Conservation (phyloP, 2,888 invertebrate species). For the Drosophila kambysellisi region DNA sequence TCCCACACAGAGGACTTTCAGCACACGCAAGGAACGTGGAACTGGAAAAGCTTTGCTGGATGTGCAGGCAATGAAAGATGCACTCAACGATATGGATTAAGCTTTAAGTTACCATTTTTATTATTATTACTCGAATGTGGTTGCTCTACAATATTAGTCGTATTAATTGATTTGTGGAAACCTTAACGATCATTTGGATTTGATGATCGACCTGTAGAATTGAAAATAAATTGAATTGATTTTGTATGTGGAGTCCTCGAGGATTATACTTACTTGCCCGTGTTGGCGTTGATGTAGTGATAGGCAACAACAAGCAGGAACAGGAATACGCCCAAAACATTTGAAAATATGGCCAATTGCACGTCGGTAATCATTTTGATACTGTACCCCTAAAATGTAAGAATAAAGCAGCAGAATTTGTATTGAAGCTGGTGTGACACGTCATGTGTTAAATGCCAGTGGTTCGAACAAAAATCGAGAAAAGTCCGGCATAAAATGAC, state of each 20-base stretch:
- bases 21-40: constrained; percentile 26
- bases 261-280: constrained; percentile 78
- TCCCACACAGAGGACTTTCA: constrained; percentile 71
- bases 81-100: constrained; percentile 62
- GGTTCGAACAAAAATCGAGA: not conserved
- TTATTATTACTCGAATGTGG: constrained; percentile 48
- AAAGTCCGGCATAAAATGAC: not conserved
- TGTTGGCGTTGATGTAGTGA: constrained; percentile 96
- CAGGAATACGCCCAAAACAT: constrained; percentile 95
- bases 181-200: constrained; percentile 59
- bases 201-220: constrained; percentile 61
- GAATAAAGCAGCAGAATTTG: constrained; percentile 24
- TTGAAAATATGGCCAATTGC: constrained; percentile 97
- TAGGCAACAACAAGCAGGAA: constrained; percentile 97
- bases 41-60: constrained; percentile 46
- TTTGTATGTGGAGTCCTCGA: not conserved
- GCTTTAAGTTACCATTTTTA: constrained; percentile 54
- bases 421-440: constrained; percentile 58
- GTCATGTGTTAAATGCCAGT: constrained; percentile 51
- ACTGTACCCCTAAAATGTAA: constrained; percentile 17
- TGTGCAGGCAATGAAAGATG: constrained; percentile 64
- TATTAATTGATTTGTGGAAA: constrained; percentile 47
- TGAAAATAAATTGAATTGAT: constrained; percentile 24
- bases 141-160: constrained; percentile 43
- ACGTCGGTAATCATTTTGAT: constrained; percentile 96